Conservation (phyloP, 2,113 vertebrate species). For the Onychorhynchus coronatus region DNA sequence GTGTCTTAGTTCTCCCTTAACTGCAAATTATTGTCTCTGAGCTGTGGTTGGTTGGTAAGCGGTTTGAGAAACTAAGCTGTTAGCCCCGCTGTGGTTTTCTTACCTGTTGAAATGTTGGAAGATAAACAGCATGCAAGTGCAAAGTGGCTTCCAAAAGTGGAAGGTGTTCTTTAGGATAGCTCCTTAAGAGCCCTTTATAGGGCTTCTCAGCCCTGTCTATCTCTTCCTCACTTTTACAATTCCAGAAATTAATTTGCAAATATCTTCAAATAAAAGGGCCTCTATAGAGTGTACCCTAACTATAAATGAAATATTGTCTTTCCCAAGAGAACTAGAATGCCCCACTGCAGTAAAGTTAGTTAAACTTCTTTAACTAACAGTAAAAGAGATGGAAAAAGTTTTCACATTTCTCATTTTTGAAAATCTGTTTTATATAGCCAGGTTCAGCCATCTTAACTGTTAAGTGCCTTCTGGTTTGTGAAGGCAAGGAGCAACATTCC, state of each 20-base stretch:
- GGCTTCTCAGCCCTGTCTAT: neutral
- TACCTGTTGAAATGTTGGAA: neutral
- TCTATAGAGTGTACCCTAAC: neutral
- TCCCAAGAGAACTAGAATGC: neutral
- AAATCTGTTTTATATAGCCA: neutral
- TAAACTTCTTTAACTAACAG: too few species aligned
- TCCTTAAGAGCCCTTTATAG: neutral
- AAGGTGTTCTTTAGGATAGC: neutral
- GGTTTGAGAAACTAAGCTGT: neutral
- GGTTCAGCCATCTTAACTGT: neutral
- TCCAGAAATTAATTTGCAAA: neutral
- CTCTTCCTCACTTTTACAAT: neutral
- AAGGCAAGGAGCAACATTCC: neutral
- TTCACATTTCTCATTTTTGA: neutral
- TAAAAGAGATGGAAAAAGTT: neutral
- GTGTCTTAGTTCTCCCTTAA: neutral
- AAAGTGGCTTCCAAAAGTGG: neutral
- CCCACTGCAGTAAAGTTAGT: neutral
- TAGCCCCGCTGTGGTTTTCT: rapidly evolving
- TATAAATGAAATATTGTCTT: neutral
- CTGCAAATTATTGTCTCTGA: neutral
- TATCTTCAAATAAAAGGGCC: neutral
- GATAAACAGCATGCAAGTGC: neutral
- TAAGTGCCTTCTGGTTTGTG: neutral
- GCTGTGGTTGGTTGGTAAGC: neutral